Base-by-base conservation (phyloP, 2,113 vertebrate genomes). In the Phoxinus phoxinus region DNA sequence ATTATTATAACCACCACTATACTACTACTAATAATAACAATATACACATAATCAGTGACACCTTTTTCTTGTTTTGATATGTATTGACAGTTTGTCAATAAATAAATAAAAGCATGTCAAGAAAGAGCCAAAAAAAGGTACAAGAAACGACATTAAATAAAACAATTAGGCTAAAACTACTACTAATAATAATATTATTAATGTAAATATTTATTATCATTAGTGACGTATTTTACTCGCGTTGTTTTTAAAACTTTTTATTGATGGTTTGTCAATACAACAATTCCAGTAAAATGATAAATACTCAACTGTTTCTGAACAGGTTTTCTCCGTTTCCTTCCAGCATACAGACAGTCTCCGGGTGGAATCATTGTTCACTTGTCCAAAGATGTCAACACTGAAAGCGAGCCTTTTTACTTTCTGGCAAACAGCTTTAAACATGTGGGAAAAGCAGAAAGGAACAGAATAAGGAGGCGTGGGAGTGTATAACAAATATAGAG, bases 261-360 rank as follows among this genome's bases (percentile, higher is more conserved):
- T 4, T 41, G 67, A 23, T 67, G 32, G 3, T 71, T 37, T 37
- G 65, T 67, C 63, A 44, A 25, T 11, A 25, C 3, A n/a, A 21
- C 4, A 3, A 72, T 73, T 44, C 12, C 13, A 75, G 17, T 30
- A 51, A 53, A 53, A 2, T 10, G 41, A 37, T 35, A 75, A 44
- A 91, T 88, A 94, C 94, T 92, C 95, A 94, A 95, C 96, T 95
- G 96, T 94, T 96, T 97, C 90, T 96, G 96, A 78, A 95, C 69
- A 10, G 96, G 96, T 84, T 96, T 96, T 87, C 96, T 95, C 85
- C 96, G 91, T 89, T 96, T 97, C 87, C 95, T 94, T 59, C 96
- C 96, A 0, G 96, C 96, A 12, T 97, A 97, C 15, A 95, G 91
- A 87, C 96, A 96, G 82, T 97, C 96, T 74, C 95, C 95, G 0